These are phyloP conservation scores for Calameuta pallipes DNA, from an alignment of 2,888 invertebrate species.

Conservation along the genomic window DNA sequence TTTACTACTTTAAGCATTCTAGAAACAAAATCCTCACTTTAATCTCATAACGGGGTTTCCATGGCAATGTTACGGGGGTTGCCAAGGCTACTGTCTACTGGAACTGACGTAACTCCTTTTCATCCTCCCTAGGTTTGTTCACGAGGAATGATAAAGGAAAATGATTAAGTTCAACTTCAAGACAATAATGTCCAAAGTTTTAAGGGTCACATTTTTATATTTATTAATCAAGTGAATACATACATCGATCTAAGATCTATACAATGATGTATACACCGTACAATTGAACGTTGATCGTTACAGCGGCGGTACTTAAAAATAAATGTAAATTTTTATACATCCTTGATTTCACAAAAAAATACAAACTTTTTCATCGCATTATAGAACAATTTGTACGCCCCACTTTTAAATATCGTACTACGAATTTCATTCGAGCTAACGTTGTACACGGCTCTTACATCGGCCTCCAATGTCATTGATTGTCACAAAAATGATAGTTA, in stretches of 20 bases:
- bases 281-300: neutral
- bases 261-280: conserved; percentile 1
- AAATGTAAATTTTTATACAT: neutral
- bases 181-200: neutral
- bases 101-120: neutral
- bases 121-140: neutral
- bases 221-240: conserved; percentile 11
- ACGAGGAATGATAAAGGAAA: neutral
- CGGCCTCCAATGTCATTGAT: neutral
- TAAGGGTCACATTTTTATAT: conserved; percentile 17
- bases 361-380: neutral
- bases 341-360: neutral
- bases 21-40: conserved; percentile 18
- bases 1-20: neutral
- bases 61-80: conserved; percentile 24
- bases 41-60: conserved; percentile 23
- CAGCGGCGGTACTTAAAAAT: neutral
- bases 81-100: conserved; percentile 2
- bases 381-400: neutral
- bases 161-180: neutral
- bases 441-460: neutral
- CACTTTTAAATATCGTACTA: neutral
- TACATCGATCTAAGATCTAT: conserved; percentile 23
- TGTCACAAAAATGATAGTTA: neutral
- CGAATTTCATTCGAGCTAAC: neutral